Conservation (phyloP, 2,113 vertebrate genomes). For the Hippocampus comes region DNA sequence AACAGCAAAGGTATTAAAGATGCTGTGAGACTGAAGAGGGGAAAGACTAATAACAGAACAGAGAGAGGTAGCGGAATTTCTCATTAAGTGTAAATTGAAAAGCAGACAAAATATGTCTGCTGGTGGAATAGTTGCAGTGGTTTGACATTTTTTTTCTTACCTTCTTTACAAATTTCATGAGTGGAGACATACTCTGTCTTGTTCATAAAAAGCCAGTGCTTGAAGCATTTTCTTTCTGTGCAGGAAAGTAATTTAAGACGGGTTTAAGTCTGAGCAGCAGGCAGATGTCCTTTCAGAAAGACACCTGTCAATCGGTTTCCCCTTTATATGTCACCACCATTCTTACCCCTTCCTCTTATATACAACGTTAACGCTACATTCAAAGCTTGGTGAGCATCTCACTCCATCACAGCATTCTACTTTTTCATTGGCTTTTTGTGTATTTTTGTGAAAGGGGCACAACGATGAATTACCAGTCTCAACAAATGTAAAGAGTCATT, state of each 20-base stretch:
- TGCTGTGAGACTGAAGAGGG: conserved; percentile 45
- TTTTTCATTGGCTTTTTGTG: no score
- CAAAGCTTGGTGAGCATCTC: no score
- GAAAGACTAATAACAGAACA: conserved; percentile 55
- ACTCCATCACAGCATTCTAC: no score
- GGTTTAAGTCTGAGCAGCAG: background rate
- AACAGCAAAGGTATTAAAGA: conserved; percentile 49
- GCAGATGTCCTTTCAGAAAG: conserved; percentile 21
- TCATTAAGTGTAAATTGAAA: conserved; percentile 69
- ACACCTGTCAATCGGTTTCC: conserved; percentile 34
- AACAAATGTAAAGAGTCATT: no score
- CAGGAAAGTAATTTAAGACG: background rate
- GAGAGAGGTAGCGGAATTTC: conserved; percentile 57
- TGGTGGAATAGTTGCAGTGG: conserved; percentile 29
- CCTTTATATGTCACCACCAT: background rate
- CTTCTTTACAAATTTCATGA: conserved; percentile 47
- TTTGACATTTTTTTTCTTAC: conserved; percentile 26
- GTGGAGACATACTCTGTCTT: conserved; percentile 25
- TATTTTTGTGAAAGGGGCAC: no score
- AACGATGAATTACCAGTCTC: no score
- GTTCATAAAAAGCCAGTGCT: conserved; percentile 23
- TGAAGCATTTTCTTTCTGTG: background rate
- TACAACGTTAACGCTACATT: no score
- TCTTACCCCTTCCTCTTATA: no score
- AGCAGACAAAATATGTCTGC: conserved; percentile 60